phyloP scores from a whole-genome alignment of 2,797 vertebrate genomes.

The Urophycis tenuis region DNA sequence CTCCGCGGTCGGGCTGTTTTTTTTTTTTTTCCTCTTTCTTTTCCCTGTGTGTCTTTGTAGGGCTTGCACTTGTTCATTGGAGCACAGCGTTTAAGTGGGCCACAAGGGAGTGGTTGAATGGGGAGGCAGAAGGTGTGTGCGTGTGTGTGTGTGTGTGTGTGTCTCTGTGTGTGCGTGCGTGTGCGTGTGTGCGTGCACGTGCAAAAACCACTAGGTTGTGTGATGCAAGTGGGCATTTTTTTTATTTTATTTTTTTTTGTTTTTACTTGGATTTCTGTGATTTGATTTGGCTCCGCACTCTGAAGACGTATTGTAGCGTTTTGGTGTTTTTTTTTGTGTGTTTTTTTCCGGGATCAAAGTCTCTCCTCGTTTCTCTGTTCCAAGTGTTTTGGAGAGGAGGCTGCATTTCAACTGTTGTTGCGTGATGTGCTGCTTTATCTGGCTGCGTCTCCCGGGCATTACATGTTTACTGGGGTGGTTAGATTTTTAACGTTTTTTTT shows the following conservation, averaged over 20 bases:
- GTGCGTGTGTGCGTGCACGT: too few relatives aligned
- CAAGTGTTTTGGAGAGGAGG: slow-evolving; percentile 12
- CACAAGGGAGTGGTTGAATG: slow-evolving; percentile 75
- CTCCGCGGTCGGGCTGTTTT: slow-evolving; percentile 55
- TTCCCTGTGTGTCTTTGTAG: slow-evolving; percentile 70
- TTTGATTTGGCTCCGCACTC: slow-evolving; percentile 47
- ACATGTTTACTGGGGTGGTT: not conserved
- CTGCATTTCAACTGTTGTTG: not conserved
- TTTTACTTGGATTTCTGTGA: slow-evolving; percentile 71
- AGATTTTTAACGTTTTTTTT: too few relatives aligned
- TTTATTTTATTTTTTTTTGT: too few relatives aligned
- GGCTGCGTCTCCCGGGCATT: not conserved
- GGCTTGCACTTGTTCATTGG: slow-evolving; percentile 69
- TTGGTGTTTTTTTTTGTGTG: too few relatives aligned
- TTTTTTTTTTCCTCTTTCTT: slow-evolving; percentile 53
- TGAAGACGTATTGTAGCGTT: slow-evolving; percentile 26
- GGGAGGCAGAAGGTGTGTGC: slow-evolving; percentile 48
- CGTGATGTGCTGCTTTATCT: not conserved
- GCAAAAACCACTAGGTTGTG: too few relatives aligned
- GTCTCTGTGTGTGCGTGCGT: too few relatives aligned
- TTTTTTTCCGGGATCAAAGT: slow-evolving; percentile 22
- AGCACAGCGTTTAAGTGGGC: slow-evolving; percentile 77
- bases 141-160: too few relatives aligned
- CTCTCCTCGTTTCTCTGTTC: slow-evolving; percentile 11
- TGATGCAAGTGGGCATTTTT: slow-evolving; percentile 53